Evolutionary conservation across 1,140 invertebrate species (phyloP).

Genomic region (Venustaconcha ellipsiformis): DNA sequence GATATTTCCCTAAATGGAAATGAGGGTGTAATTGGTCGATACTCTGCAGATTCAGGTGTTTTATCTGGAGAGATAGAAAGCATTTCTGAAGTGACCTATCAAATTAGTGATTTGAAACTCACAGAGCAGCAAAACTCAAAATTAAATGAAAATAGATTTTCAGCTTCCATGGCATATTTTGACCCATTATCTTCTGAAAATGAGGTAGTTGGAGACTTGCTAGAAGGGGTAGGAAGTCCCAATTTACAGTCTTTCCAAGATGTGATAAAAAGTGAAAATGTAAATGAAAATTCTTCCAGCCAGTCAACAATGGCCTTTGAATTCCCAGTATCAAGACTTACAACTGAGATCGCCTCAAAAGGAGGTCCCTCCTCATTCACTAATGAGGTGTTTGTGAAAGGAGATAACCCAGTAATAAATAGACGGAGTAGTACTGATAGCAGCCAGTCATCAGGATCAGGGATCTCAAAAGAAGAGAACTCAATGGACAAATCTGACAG

Average conservation of each 20-base stretch:
- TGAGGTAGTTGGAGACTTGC: slow-evolving; percentile 17
- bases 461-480: slow-evolving; percentile 37
- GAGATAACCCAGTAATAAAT: neutral
- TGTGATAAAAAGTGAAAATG: slow-evolving; percentile 5
- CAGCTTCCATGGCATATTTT: slow-evolving; percentile 56
- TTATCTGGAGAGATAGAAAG: slow-evolving; percentile 1
- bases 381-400: no score
- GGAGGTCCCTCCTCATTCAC: no score
- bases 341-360: no score
- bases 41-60: slow-evolving; percentile 23
- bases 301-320: no score
- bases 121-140: slow-evolving; percentile 62
- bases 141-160: slow-evolving; percentile 58
- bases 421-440: slow-evolving; percentile 31
- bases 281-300: neutral
- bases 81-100: slow-evolving; percentile 1
- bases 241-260: slow-evolving; percentile 6
- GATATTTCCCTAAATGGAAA: neutral
- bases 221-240: slow-evolving; percentile 26
- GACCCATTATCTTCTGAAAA: slow-evolving; percentile 55
- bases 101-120: slow-evolving; percentile 41
- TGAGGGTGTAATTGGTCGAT: slow-evolving; percentile 5
- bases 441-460: slow-evolving; percentile 43
- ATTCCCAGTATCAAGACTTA: no score
- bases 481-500: neutral